Percentiles rank a stretch among this genome's conserved stretches.
phyloP scores from a whole-genome alignment of 2,888 invertebrate species.

The Ctenicera cuprea region DNA sequence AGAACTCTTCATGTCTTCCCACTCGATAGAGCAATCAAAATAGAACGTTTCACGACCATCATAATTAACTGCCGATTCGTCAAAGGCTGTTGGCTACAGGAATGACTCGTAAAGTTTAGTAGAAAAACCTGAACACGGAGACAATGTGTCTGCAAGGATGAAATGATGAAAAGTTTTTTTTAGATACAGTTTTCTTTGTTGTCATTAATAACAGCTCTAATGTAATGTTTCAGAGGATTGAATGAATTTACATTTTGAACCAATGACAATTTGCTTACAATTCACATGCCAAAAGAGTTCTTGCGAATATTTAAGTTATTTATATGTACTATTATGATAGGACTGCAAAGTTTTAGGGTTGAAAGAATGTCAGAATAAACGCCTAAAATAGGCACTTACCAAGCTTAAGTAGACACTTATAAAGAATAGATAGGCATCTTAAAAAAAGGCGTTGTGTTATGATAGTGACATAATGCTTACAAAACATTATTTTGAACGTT shows the following conservation, averaged over 20 bases:
- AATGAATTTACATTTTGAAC: too few species aligned
- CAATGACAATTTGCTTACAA: neutral
- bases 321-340: too few species aligned
- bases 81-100: neutral
- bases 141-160: neutral
- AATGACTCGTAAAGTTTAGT: slow-evolving; percentile 13
- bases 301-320: too few species aligned
- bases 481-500: neutral
- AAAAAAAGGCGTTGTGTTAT: too few species aligned
- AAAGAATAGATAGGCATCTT: too few species aligned
- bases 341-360: too few species aligned
- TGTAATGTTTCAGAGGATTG: too few species aligned
- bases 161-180: neutral
- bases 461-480: neutral
- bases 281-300: neutral
- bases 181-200: neutral
- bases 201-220: too few species aligned
- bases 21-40: slow-evolving; percentile 17
- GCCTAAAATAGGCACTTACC: too few species aligned
- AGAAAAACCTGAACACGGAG: neutral
- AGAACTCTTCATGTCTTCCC: slow-evolving; percentile 17
- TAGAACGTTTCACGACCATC: slow-evolving; percentile 7
- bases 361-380: too few species aligned
- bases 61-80: slow-evolving; percentile 2
- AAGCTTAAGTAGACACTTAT: too few species aligned